Evolutionary conservation across 1,140 invertebrate genomes (phyloP).

Genomic region (Ectropis grisescens): DNA sequence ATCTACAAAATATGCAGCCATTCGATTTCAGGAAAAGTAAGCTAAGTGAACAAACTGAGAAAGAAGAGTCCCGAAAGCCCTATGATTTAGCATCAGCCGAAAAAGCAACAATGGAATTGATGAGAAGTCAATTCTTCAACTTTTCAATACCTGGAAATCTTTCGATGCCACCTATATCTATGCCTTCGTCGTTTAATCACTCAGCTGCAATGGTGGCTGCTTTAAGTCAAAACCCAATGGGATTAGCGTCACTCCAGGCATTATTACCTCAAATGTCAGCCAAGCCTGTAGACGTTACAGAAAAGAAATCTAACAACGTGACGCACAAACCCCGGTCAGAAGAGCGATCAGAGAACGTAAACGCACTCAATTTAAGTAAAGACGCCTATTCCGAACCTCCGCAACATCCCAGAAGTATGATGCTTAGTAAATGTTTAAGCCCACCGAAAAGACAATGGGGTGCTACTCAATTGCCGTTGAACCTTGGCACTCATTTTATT

Average conservation of each 20-base stretch:
- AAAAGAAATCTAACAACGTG: slow-evolving; percentile 29
- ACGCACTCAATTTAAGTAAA: slow-evolving; percentile 80
- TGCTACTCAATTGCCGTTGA: slow-evolving; percentile 82
- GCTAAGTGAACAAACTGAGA: slow-evolving; percentile 28
- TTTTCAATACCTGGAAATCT: slow-evolving; percentile 75
- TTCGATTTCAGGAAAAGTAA: slow-evolving; percentile 88
- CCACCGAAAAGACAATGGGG: slow-evolving; percentile 94
- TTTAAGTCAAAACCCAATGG: slow-evolving; percentile 61
- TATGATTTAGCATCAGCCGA: slow-evolving; percentile 62
- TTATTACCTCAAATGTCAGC: slow-evolving; percentile 53
- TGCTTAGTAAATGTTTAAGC: slow-evolving; percentile 83
- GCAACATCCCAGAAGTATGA: slow-evolving; percentile 59
- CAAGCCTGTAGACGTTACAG: slow-evolving; percentile 28
- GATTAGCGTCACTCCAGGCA: slow-evolving; percentile 54
- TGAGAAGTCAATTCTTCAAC: slow-evolving; percentile 70
- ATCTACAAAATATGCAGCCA: slow-evolving; percentile 94
- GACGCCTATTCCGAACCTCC: slow-evolving; percentile 60
- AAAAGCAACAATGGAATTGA: slow-evolving; percentile 68
- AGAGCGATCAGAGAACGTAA: slow-evolving; percentile 76
- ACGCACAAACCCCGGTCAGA: slow-evolving; percentile 28
- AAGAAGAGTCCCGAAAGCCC: slow-evolving; percentile 49
- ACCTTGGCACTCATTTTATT: slow-evolving; percentile 90
- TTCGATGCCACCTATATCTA: slow-evolving; percentile 71
- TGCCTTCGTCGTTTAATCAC: slow-evolving; percentile 66
- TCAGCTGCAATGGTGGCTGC: slow-evolving; percentile 71